Conservation (phyloP, 2,888 invertebrate species). For the Petrolisthes manimaculis region DNA sequence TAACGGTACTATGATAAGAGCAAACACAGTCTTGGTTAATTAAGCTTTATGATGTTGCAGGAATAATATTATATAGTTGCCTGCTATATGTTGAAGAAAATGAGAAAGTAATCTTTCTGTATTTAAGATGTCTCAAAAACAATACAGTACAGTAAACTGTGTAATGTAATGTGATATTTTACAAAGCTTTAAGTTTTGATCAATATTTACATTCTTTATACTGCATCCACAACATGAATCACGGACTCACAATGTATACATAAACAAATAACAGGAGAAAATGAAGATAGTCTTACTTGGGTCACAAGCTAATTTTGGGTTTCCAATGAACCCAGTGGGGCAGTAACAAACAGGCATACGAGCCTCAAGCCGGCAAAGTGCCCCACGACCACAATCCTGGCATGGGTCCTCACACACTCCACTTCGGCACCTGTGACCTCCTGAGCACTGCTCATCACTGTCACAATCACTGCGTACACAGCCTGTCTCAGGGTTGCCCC, state of each 20-base stretch:
- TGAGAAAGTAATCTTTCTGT: no score
- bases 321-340: conserved; percentile 83
- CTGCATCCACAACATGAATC: no score
- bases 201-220: no score
- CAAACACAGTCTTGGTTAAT: no score
- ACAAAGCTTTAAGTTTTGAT: no score
- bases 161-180: no score
- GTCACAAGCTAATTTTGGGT: conserved; percentile 77
- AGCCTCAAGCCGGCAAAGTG: conserved; percentile 80
- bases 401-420: conserved; percentile 84
- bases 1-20: no score
- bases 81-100: not conserved
- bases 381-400: conserved; percentile 84
- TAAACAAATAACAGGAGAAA: not conserved
- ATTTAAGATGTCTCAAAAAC: no score
- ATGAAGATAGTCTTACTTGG: conserved; percentile 64
- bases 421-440: conserved; percentile 80
- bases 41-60: no score
- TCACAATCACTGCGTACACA: conserved; percentile 76
- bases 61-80: not conserved
- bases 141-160: no score
- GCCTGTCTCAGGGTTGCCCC: conserved; percentile 85
- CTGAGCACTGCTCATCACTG: conserved; percentile 80
- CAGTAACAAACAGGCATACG: conserved; percentile 86
- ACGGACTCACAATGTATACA: no score